These are phyloP conservation scores for Corynorhinus townsendii DNA, from an alignment of 2,113 vertebrate species.

Conservation along the genomic window DNA sequence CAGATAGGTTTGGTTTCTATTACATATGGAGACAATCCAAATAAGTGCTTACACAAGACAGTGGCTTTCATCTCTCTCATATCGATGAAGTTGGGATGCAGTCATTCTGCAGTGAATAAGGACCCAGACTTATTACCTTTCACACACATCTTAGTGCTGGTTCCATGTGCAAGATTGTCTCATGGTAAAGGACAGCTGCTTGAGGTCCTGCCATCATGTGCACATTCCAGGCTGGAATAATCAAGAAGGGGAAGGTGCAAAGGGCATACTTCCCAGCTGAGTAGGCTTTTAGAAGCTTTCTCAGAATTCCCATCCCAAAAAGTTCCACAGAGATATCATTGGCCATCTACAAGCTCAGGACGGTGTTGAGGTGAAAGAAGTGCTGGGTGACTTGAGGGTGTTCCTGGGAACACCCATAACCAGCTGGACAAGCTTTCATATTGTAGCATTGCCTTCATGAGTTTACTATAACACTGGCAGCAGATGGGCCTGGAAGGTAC, in stretches of 20 bases:
- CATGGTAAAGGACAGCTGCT: neutral
- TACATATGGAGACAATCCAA: neutral
- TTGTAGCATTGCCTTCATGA: neutral
- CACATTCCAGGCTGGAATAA: neutral
- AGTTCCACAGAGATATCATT: neutral
- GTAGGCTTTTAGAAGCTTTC: neutral
- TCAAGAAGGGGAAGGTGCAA: neutral
- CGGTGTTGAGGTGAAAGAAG: neutral
- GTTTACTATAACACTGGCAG: neutral
- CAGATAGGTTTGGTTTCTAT: neutral
- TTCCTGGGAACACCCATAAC: neutral
- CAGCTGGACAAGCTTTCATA: neutral
- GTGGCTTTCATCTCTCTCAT: neutral
- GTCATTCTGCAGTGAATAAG: neutral
- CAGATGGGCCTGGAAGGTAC: neutral
- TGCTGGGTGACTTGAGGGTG: neutral
- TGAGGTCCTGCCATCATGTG: neutral
- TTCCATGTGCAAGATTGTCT: neutral
- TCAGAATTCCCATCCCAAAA: neutral
- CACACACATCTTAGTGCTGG: neutral
- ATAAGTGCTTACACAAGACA: neutral
- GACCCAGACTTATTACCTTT: neutral
- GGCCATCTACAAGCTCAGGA: neutral
- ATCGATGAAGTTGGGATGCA: neutral
- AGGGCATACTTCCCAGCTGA: neutral